phyloP scores from a whole-genome alignment of 2,113 vertebrate genomes.

The Sebastes schlegelii region DNA sequence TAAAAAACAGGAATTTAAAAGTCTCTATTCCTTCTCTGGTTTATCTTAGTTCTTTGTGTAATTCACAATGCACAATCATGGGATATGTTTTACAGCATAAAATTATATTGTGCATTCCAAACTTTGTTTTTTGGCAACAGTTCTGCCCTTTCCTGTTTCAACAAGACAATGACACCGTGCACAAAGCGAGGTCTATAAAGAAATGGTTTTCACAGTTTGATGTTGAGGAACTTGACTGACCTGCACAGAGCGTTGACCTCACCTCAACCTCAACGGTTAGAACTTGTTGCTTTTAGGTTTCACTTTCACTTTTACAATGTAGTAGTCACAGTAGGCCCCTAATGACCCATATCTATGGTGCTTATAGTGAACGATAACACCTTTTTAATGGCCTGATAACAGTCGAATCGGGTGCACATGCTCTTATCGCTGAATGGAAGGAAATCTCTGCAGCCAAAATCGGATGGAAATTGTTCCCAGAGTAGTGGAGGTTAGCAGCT shows the following conservation, averaged over 20 bases:
- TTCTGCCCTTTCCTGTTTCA: neutral
- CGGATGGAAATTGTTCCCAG: neutral
- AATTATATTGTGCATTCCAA: neutral
- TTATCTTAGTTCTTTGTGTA: neutral
- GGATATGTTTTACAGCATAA: neutral
- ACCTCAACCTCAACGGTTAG: neutral
- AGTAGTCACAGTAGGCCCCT: too few relatives aligned
- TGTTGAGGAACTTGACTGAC: neutral
- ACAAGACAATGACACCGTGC: neutral
- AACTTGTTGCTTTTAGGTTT: too few relatives aligned
- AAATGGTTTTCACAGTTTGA: neutral
- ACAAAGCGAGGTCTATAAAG: neutral
- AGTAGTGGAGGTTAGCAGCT: neutral
- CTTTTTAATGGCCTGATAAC: too few relatives aligned
- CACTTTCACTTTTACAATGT: too few relatives aligned
- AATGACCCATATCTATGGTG: too few relatives aligned
- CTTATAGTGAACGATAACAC: too few relatives aligned
- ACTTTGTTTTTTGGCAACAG: neutral
- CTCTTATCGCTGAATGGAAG: neutral
- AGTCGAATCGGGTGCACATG: too few relatives aligned
- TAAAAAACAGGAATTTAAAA: constrained; percentile 17
- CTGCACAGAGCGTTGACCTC: neutral
- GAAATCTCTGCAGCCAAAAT: constrained; percentile 10
- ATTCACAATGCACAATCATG: neutral
- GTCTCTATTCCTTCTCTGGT: neutral